Base-by-base conservation (phyloP, 2,113 vertebrate genomes). In the Amphiprion ocellaris region DNA sequence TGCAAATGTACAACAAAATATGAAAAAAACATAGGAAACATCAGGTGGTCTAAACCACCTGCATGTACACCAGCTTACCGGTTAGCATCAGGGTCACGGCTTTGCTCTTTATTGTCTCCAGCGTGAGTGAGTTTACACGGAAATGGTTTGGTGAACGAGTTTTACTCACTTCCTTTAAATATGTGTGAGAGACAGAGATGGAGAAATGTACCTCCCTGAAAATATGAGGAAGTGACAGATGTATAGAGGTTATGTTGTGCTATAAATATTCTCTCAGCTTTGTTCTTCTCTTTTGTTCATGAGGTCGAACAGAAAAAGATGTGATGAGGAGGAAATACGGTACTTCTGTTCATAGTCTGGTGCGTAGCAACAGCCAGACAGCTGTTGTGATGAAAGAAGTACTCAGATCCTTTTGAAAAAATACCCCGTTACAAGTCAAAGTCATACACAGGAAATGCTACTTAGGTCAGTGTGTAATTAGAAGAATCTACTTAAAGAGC, bases 161-260 rank as follows among this genome's bases (percentile, higher is more conserved):
- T 68, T 21, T 46, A 28, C 58, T 71, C 66, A 88, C 86, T 93
- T 94, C 90, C 92, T 94, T 9, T 72, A 52, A 26, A 26, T 68
- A 30, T 39, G 52, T 55, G 54, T 39, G 66, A 21, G 58, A 14
- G 15, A 6, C 7, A 16, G 26, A 4, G 0, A 17, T 47, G 17
- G 15, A 46, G 33, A 23, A 17, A 16, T 30, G 2, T 63, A 23
- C 8, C 21, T 26, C 17, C n/a, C 1, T 62, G n/a, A 52, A 16
- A 11, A 17, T 23, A 55, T 19, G 0, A 69, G 50, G 23, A 41
- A 67, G 26, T 58, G 16, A 33, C 26, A 2, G 7, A 37, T 37
- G 6, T 10, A 37, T 37, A 6, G 7, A 15, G 12, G 2, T 15
- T 15, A 15, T 44, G 41, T 8, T 47, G 14, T 49, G 2, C 50